These are phyloP conservation scores for Delphinapterus leucas DNA, from an alignment of 2,113 vertebrate species.

Conservation along the genomic window DNA sequence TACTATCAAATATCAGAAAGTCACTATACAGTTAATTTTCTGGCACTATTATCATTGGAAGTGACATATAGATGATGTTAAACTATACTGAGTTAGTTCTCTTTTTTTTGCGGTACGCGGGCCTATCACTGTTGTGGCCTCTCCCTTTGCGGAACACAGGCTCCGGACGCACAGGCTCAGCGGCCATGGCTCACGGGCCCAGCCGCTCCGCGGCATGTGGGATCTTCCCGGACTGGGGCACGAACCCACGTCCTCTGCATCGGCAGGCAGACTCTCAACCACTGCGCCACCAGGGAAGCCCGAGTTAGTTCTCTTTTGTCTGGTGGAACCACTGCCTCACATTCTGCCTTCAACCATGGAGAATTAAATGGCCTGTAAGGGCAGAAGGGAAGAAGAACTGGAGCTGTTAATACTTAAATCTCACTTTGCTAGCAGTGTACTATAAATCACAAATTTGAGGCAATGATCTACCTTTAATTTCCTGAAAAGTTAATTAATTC, in stretches of 20 bases:
- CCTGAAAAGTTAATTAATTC: slow-evolving; percentile 40
- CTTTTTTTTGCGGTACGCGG: background rate
- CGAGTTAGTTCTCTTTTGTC: background rate
- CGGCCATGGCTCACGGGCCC: no score
- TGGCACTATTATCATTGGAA: background rate
- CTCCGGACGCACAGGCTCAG: no score
- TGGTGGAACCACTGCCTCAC: background rate
- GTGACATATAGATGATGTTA: background rate
- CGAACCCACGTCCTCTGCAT: no score
- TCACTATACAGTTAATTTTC: background rate
- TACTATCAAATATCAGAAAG: background rate
- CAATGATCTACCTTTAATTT: background rate
- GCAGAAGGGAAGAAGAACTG: background rate
- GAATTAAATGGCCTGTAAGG: background rate
- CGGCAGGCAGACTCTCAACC: no score
- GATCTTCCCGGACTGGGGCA: no score
- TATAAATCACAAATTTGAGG: slow-evolving; percentile 26
- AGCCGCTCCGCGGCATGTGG: no score
- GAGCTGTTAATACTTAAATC: background rate
- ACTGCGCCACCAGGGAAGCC: no score
- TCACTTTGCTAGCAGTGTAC: background rate
- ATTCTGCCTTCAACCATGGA: background rate
- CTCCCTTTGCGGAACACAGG: no score
- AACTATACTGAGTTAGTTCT: background rate
- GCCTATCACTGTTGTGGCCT: no score